These are phyloP conservation scores for Pheucticus melanocephalus DNA, from an alignment of 2,113 vertebrate genomes.

Conservation along the genomic window DNA sequence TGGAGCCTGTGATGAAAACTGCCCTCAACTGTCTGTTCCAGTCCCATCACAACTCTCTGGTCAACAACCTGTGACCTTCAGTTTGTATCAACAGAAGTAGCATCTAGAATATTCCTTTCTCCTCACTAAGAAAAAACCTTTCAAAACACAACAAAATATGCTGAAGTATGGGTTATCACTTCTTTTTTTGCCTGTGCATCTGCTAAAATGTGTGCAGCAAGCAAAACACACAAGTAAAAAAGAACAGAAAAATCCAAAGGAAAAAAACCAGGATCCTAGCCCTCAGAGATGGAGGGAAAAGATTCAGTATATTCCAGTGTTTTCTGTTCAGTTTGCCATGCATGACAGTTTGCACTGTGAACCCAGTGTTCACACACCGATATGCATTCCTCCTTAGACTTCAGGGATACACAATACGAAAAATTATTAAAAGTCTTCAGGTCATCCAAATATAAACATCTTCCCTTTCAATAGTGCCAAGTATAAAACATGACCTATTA, in stretches of 20 bases:
- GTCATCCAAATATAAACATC: background rate
- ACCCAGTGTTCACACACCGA: background rate
- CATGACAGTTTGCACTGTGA: background rate
- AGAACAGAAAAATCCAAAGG: background rate
- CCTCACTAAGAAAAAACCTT: background rate
- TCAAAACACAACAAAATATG: background rate
- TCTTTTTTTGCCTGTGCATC: background rate
- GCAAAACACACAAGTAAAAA: background rate
- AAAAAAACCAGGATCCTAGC: background rate
- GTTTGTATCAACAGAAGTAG: background rate
- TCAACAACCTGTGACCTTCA: background rate
- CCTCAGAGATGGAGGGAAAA: background rate
- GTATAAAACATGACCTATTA: background rate
- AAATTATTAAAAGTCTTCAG: background rate
- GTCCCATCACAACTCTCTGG: background rate
- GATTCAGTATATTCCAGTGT: background rate
- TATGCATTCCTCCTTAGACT: background rate
- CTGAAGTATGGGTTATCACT: background rate
- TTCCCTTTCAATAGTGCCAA: background rate
- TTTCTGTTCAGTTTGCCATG: background rate
- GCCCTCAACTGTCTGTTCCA: rapidly evolving
- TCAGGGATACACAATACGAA: background rate
- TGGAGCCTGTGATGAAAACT: background rate
- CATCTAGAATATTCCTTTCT: background rate
- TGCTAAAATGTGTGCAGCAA: background rate